These are phyloP conservation scores for Cataglyphis livida DNA, from an alignment of 2,888 invertebrate genomes.

Conservation along the genomic window DNA sequence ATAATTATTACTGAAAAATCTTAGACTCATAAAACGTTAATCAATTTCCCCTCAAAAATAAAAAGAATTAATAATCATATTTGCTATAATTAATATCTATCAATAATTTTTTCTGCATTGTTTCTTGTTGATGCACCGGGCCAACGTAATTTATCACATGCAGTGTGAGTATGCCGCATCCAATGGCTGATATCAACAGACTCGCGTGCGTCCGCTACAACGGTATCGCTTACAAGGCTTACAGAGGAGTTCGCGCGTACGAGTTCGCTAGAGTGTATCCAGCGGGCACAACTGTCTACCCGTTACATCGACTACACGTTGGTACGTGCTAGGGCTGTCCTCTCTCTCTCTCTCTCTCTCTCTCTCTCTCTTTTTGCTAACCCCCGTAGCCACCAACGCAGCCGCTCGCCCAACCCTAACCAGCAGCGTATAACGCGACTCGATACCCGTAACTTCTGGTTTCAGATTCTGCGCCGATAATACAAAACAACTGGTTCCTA, in stretches of 20 bases:
- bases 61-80: not conserved
- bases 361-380: constrained; percentile 17
- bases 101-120: not conserved
- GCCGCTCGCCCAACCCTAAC: constrained; percentile 49
- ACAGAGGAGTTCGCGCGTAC: constrained; percentile 72
- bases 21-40: not conserved
- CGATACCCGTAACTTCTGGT: constrained; percentile 70
- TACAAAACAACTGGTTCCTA: constrained; percentile 65
- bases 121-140: not conserved
- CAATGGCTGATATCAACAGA: constrained; percentile 36
- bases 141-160: constrained; percentile 42
- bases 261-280: constrained; percentile 76
- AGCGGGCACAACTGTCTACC: constrained; percentile 69
- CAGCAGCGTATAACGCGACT: constrained; percentile 40
- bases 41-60: not conserved
- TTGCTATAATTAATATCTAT: not conserved
- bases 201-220: constrained; percentile 66
- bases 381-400: constrained; percentile 43
- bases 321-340: constrained; percentile 31
- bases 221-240: constrained; percentile 81
- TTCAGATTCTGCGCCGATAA: constrained; percentile 56
- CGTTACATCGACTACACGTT: constrained; percentile 59
- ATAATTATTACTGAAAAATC: not conserved
- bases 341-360: not conserved
- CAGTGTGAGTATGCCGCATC: constrained; percentile 8